A percentile compares a stretch with the other conserved stretches of the same genome.
These are phyloP conservation scores for Drosophila funebris DNA, from an alignment of 1,140 invertebrate species.

Conservation along the genomic window DNA sequence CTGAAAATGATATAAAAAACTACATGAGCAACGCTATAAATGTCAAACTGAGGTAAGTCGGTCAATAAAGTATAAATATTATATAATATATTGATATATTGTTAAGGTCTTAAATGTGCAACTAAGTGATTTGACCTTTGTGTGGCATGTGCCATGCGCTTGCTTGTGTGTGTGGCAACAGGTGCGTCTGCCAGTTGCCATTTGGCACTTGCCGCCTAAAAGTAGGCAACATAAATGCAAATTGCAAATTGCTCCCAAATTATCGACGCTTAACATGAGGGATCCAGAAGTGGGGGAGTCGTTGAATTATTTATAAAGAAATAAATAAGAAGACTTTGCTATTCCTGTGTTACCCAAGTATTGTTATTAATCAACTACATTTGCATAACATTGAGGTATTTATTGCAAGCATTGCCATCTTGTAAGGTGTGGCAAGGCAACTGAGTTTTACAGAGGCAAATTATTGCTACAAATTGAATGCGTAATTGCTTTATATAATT, in stretches of 20 bases:
- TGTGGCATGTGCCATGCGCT: not conserved
- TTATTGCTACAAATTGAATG: too few relatives aligned
- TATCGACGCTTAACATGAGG: not conserved
- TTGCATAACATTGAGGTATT: not conserved
- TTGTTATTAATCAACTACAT: not conserved
- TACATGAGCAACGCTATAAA: slow-evolving; percentile 79
- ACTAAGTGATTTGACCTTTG: slow-evolving; percentile 70
- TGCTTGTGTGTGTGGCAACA: slow-evolving; percentile 53
- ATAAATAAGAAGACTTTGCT: not conserved
- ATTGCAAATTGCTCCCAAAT: slow-evolving; percentile 5
- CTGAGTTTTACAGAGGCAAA: too few relatives aligned
- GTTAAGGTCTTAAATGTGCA: not conserved
- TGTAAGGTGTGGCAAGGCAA: too few relatives aligned
- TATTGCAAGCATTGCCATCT: too few relatives aligned
- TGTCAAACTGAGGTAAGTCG: slow-evolving; percentile 79
- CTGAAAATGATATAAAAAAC: slow-evolving; percentile 77
- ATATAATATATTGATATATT: slow-evolving; percentile 10
- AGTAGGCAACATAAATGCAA: slow-evolving; percentile 17
- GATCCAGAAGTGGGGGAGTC: not conserved
- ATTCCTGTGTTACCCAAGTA: not conserved
- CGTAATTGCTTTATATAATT: too few relatives aligned
- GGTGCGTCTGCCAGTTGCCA: slow-evolving; percentile 44
- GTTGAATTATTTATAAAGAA: slow-evolving; percentile 6
- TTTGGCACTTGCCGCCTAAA: slow-evolving; percentile 5
- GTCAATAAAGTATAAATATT: slow-evolving; percentile 22